A percentile compares a stretch with the other conserved stretches of the same genome.
Evolutionary conservation across 2,888 invertebrate genomes (phyloP).

Genomic region (Hyles lineata): DNA sequence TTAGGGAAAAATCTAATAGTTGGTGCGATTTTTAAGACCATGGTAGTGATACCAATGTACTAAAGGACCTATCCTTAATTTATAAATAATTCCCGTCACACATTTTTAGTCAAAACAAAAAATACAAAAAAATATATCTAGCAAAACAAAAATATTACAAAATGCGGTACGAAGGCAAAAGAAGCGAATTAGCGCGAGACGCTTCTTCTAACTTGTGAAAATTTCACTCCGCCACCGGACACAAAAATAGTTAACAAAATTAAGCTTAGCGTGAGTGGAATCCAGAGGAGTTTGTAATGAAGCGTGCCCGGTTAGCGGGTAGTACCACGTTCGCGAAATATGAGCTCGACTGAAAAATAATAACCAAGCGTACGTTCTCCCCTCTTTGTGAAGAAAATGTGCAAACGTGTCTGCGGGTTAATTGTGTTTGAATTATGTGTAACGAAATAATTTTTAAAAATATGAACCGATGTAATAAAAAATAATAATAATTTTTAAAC

Average conservation of each 20-base stretch:
- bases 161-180: constrained; percentile 41
- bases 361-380: background rate
- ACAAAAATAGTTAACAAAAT: constrained; percentile 78
- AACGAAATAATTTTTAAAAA: too few relatives aligned
- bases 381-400: background rate
- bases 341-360: constrained; percentile 16
- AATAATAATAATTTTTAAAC: too few relatives aligned
- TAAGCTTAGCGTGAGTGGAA: constrained; percentile 65
- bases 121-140: background rate
- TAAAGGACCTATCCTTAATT: too few relatives aligned
- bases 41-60: too few relatives aligned
- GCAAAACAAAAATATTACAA: constrained; percentile 22
- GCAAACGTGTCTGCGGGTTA: background rate
- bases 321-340: constrained; percentile 47
- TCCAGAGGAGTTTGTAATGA: constrained; percentile 66
- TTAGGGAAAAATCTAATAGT: too few relatives aligned
- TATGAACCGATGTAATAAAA: too few relatives aligned
- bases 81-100: too few relatives aligned
- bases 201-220: constrained; percentile 54
- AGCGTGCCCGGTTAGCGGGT: constrained; percentile 50
- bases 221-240: constrained; percentile 52
- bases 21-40: too few relatives aligned
- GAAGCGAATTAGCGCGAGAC: constrained; percentile 55
- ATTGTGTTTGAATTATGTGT: background rate
- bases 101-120: background rate